Percentiles rank a stretch among this genome's conserved stretches.
Evolutionary conservation across 2,113 vertebrate species (phyloP).

Genomic region (Xyrauchen texanus): DNA sequence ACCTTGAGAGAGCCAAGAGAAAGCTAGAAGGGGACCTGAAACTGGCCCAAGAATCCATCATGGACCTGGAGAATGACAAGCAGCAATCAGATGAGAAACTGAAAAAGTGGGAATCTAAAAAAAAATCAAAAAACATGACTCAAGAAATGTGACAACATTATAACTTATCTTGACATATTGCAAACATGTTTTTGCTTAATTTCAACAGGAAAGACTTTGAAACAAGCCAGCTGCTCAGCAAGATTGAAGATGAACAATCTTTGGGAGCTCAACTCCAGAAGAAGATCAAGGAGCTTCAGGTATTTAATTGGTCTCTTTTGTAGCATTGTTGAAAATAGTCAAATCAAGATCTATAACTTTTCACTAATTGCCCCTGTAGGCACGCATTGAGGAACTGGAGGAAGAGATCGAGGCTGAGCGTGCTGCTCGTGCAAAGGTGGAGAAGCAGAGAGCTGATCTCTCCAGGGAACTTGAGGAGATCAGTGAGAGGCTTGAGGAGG

Average conservation of each 20-base stretch:
- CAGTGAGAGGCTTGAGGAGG: slow-evolving; percentile 79
- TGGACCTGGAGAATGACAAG: slow-evolving; percentile 67
- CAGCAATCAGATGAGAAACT: slow-evolving; percentile 64
- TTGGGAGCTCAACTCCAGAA: slow-evolving; percentile 56
- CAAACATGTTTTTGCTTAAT: not conserved
- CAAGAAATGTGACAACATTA: not conserved
- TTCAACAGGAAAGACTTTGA: slow-evolving; percentile 57
- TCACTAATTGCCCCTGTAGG: slow-evolving; percentile 14
- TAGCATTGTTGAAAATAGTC: not conserved
- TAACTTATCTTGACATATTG: not conserved
- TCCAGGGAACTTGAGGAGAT: slow-evolving; percentile 89
- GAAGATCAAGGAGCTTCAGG: slow-evolving; percentile 61
- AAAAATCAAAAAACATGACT: too few relatives aligned
- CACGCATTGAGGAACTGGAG: slow-evolving; percentile 60
- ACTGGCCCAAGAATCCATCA: slow-evolving; percentile 66
- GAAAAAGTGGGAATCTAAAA: slow-evolving; percentile 43
- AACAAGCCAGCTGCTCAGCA: slow-evolving; percentile 54
- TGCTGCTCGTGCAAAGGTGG: slow-evolving; percentile 76
- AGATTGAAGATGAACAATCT: slow-evolving; percentile 59
- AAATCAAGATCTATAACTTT: not conserved
- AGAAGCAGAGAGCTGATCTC: slow-evolving; percentile 84
- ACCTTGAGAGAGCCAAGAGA: slow-evolving; percentile 66
- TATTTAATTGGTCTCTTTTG: not conserved
- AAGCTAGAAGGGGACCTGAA: slow-evolving; percentile 72
- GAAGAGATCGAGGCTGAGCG: slow-evolving; percentile 57